Evolutionary conservation across 2,888 invertebrate genomes (phyloP).

Genomic region (Disparrhopalites patrizii): DNA sequence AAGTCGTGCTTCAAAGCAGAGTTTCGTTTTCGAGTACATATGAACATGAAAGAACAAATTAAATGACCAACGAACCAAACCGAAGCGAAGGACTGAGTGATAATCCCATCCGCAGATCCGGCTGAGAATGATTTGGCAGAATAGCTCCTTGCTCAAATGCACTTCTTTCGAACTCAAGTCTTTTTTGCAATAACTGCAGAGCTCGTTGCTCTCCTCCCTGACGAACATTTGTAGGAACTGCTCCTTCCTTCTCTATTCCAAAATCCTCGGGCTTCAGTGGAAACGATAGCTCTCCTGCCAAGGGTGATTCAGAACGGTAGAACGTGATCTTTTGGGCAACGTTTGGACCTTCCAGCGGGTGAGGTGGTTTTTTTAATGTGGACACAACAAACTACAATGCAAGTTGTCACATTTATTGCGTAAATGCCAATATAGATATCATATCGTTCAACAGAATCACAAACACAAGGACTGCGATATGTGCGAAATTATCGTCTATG

Average conservation of each 20-base stretch:
- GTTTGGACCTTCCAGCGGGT: slow-evolving; percentile 56
- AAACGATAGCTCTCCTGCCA: slow-evolving; percentile 31
- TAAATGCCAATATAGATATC: too few species aligned
- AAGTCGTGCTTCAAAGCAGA: background rate
- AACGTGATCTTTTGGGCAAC: slow-evolving; percentile 30
- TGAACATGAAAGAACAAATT: background rate
- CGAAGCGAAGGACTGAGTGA: slow-evolving; percentile 68
- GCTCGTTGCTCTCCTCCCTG: slow-evolving; percentile 65
- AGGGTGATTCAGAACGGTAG: slow-evolving; percentile 22
- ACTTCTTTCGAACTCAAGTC: slow-evolving; percentile 55
- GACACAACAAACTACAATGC: slow-evolving; percentile 61
- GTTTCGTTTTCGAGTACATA: too few species aligned
- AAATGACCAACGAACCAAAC: slow-evolving; percentile 55
- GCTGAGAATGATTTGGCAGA: slow-evolving; percentile 65
- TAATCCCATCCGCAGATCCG: slow-evolving; percentile 61
- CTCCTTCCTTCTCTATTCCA: slow-evolving; percentile 57
- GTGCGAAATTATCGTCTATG: too few species aligned
- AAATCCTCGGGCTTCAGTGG: slow-evolving; percentile 60
- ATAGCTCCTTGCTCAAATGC: slow-evolving; percentile 58
- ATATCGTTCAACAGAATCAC: too few species aligned
- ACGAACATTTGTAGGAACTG: slow-evolving; percentile 57
- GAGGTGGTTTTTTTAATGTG: slow-evolving; percentile 61
- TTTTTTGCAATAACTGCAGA: slow-evolving; percentile 57
- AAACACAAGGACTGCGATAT: too few species aligned
- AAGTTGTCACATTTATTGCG: too few species aligned